Conservation (phyloP, 64 coral and sea anemone genomes). For the Stichodactyla mertensii region DNA sequence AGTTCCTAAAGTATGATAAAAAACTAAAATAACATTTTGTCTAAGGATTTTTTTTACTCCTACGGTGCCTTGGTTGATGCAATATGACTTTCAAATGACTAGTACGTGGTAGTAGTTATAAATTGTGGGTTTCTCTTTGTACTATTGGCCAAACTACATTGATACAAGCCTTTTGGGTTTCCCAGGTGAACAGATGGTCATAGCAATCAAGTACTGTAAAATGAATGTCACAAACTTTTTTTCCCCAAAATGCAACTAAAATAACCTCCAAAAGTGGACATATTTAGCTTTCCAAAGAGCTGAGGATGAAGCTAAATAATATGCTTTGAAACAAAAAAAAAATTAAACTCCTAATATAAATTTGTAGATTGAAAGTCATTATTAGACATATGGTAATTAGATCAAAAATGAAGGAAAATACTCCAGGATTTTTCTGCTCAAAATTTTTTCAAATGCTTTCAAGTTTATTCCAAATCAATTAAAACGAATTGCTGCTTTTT, state of each 20-base stretch:
- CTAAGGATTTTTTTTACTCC: no score
- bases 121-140: not conserved
- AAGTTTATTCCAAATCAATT: not conserved
- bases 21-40: no score
- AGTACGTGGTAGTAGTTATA: not conserved
- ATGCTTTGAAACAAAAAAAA: not conserved
- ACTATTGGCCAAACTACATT: not conserved
- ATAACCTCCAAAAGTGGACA: not conserved
- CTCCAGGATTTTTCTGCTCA: not conserved
- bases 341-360: not conserved
- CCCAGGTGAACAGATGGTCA: conserved; percentile 2
- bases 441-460: not conserved
- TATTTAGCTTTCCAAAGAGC: not conserved
- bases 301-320: not conserved
- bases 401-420: not conserved
- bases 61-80: not conserved
- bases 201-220: not conserved
- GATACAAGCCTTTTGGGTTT: not conserved
- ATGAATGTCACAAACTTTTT: not conserved
- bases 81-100: not conserved
- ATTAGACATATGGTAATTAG: not conserved
- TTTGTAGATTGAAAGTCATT: not conserved
- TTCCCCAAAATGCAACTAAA: not conserved
- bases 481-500: not conserved
- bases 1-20: no score